These are phyloP conservation scores for Gymnorhina tibicen DNA, from an alignment of 2,113 vertebrate species.

Conservation along the genomic window DNA sequence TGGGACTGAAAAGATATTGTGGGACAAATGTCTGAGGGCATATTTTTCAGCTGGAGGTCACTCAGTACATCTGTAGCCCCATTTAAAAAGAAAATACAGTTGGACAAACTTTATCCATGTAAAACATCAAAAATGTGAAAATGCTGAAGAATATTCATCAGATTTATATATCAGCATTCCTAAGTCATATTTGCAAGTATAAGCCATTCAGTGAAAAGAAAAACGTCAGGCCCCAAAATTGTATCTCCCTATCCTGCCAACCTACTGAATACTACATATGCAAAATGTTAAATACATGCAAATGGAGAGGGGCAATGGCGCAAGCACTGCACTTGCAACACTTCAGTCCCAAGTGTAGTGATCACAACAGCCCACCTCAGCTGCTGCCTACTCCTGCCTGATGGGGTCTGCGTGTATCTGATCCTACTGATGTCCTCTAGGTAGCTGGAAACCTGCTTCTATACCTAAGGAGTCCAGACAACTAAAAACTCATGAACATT, in stretches of 20 bases:
- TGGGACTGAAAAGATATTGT: not conserved
- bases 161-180: not conserved
- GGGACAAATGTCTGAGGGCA: not conserved
- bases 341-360: not conserved
- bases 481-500: not conserved
- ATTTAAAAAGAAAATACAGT: not conserved
- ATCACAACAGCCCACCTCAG: not conserved
- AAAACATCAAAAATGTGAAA: not conserved
- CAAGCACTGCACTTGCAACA: not conserved
- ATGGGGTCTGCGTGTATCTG: fast-evolving
- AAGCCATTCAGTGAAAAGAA: not conserved
- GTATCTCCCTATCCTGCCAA: not conserved
- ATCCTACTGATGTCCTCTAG: not conserved
- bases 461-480: not conserved
- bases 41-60: not conserved
- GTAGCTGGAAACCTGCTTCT: not conserved
- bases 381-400: not conserved
- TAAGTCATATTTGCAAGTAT: not conserved
- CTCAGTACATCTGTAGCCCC: not conserved
- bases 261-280: not conserved
- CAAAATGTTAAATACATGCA: not conserved
- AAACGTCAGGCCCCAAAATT: not conserved
- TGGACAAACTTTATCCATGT: not conserved
- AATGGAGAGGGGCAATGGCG: not conserved
- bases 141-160: not conserved